Percentiles rank a stretch among this genome's conserved stretches.
Conservation (phyloP, 2,113 vertebrate species). For the Plecotus auritus region DNA sequence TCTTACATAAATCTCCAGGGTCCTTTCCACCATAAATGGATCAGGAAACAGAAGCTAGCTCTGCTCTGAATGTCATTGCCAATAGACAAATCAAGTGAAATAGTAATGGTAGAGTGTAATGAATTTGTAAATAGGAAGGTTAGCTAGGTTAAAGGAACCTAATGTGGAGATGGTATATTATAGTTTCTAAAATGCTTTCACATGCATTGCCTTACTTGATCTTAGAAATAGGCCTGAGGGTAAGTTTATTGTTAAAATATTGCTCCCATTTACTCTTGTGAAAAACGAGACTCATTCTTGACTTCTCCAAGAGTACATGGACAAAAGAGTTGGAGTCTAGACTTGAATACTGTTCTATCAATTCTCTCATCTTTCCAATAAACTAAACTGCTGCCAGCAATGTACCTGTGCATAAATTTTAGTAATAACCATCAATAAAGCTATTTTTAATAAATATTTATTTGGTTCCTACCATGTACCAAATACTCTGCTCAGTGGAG, state of each 20-base stretch:
- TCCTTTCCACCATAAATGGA: neutral
- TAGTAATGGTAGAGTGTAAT: neutral
- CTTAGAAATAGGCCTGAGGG: neutral
- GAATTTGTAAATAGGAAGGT: slow-evolving; percentile 9
- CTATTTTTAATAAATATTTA: slow-evolving; percentile 17
- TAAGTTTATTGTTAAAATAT: neutral
- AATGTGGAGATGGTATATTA: neutral
- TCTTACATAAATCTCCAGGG: neutral
- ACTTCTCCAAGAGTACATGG: neutral
- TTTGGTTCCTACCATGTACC: neutral
- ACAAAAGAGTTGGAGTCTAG: neutral
- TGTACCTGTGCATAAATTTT: neutral
- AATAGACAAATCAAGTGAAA: neutral
- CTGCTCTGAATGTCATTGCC: neutral
- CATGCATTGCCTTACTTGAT: slow-evolving; percentile 4
- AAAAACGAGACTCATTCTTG: neutral
- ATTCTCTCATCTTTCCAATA: neutral
- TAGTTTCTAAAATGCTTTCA: slow-evolving; percentile 36
- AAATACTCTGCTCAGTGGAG: neutral
- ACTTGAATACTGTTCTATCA: neutral
- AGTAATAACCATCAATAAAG: neutral
- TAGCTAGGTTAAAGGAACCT: slow-evolving; percentile 25
- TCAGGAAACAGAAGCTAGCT: neutral
- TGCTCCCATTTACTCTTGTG: neutral
- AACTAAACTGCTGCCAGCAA: neutral